phyloP scores from a whole-genome alignment of 2,797 vertebrate species.

The Scarus forsteni region DNA sequence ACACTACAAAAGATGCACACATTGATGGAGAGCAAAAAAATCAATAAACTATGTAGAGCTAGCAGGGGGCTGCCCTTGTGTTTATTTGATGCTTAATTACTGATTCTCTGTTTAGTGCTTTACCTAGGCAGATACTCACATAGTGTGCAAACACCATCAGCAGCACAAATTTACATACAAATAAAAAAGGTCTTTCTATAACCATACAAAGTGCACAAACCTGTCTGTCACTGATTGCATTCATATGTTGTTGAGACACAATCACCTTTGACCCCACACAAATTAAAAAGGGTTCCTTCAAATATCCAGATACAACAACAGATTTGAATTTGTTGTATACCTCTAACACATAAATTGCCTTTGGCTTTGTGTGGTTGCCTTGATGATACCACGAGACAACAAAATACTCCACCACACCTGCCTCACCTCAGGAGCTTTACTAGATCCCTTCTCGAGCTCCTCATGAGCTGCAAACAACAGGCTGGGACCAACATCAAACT shows the following conservation, averaged over 20 bases:
- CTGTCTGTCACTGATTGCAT: background rate
- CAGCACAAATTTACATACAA: constrained; percentile 9
- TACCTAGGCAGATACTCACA: constrained; percentile 29
- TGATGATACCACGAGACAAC: background rate
- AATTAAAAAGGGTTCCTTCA: background rate
- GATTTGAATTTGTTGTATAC: background rate
- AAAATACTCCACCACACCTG: background rate
- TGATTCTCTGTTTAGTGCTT: constrained; percentile 58
- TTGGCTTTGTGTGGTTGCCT: background rate
- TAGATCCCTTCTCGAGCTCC: background rate
- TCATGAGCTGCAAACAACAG: background rate
- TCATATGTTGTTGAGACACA: too few species aligned
- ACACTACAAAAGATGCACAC: constrained; percentile 12
- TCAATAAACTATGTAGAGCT: constrained; percentile 57
- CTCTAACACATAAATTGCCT: background rate
- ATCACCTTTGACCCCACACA: too few species aligned
- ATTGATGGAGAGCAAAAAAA: constrained; percentile 15
- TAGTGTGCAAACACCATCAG: background rate
- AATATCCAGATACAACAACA: background rate
- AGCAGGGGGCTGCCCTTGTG: constrained; percentile 61
- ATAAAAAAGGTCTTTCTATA: background rate
- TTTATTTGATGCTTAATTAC: constrained; percentile 69
- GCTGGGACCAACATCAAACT: background rate
- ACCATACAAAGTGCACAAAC: background rate
- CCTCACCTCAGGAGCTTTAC: constrained; percentile 2